A percentile compares a stretch with the other conserved stretches of the same genome.
Evolutionary conservation across 2,797 vertebrate genomes (phyloP).

Genomic region (Pachyuromys duprasi): DNA sequence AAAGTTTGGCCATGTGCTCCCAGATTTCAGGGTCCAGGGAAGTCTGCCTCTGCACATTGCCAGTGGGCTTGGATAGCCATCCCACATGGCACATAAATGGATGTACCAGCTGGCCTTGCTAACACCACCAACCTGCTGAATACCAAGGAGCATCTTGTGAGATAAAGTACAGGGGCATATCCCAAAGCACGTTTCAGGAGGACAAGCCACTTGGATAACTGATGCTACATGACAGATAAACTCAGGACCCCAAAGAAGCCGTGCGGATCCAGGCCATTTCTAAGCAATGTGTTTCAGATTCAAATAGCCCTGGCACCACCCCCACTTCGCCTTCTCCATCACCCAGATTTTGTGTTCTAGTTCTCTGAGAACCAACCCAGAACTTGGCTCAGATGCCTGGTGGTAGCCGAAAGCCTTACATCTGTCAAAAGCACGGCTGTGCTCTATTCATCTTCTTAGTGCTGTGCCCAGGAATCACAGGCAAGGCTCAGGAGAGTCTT

Average conservation of each 20-base stretch:
- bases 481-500: background rate
- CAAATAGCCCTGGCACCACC: background rate
- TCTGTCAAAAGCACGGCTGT: background rate
- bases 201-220: background rate
- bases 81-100: background rate
- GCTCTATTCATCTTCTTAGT: background rate
- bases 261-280: background rate
- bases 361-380: constrained; percentile 8
- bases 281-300: constrained; percentile 4
- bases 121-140: background rate
- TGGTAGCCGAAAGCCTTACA: background rate
- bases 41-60: background rate
- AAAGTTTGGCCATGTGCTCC: background rate
- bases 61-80: background rate
- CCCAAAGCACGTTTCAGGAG: background rate
- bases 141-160: background rate
- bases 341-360: background rate
- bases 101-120: background rate
- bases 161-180: background rate
- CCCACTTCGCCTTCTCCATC: background rate
- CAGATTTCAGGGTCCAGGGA: background rate
- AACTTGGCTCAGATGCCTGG: background rate
- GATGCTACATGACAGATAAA: background rate
- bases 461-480: background rate
- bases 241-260: background rate